Evolutionary conservation across 2,888 invertebrate genomes (phyloP).

Genomic region (Atherix ibis): DNA sequence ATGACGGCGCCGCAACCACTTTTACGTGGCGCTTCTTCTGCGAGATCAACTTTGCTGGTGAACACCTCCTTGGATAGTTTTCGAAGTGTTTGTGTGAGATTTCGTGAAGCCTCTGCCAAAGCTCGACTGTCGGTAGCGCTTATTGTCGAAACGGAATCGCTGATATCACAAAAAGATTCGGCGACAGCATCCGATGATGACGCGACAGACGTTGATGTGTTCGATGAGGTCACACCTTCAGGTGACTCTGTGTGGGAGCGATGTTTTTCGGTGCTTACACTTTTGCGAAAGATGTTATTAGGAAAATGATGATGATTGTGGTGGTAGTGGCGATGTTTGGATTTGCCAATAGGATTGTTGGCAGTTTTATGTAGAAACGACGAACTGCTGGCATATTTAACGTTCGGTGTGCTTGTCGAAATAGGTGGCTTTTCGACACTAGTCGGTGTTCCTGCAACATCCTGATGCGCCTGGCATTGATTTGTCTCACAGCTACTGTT

Average conservation of each 20-base stretch:
- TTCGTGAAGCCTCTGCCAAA: conserved; percentile 78
- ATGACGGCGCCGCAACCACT: conserved; percentile 57
- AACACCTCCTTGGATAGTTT: conserved; percentile 80
- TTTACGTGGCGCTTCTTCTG: conserved; percentile 36
- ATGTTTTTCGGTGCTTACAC: neutral
- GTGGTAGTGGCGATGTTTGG: conserved; percentile 26
- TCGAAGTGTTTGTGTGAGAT: conserved; percentile 78
- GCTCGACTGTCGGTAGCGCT: conserved; percentile 48
- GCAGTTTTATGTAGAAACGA: conserved; percentile 25
- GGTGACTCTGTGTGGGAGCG: too few relatives aligned
- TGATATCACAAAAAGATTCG: conserved; percentile 6
- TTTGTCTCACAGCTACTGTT: conserved; percentile 14
- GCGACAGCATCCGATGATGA: conserved; percentile 2
- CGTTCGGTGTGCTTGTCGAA: conserved; percentile 7
- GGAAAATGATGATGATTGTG: conserved; percentile 15
- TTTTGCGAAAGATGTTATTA: conserved; percentile 5
- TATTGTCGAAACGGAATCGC: conserved; percentile 26
- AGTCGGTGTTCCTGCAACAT: conserved; percentile 1
- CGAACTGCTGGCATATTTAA: conserved; percentile 10
- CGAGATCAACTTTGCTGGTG: conserved; percentile 43
- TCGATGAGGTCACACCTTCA: conserved; percentile 1
- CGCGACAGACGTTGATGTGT: conserved; percentile 6
- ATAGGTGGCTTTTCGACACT: neutral
- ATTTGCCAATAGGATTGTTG: conserved; percentile 26
- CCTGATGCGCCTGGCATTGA: conserved; percentile 14